A percentile compares a stretch with the other conserved stretches of the same genome.
Conservation (phyloP, 2,113 vertebrate genomes). For the Eudyptes chrysolophus region DNA sequence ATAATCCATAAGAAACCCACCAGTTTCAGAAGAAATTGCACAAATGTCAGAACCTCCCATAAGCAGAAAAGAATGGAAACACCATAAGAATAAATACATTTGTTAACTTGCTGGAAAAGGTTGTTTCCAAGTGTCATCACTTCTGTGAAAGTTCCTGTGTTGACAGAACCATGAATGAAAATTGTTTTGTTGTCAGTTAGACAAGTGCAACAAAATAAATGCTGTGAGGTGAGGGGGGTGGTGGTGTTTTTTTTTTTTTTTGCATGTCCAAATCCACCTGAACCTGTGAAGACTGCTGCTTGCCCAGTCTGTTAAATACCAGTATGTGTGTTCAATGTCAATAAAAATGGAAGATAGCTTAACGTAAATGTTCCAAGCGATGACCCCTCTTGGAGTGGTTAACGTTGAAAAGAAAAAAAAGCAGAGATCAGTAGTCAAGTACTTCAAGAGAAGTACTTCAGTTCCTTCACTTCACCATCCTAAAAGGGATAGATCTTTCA, state of each 20-base stretch:
- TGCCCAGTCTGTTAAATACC: not conserved
- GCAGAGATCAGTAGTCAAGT: not conserved
- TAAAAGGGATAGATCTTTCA: not conserved
- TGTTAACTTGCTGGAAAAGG: not conserved
- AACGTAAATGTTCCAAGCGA: not conserved
- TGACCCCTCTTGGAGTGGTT: not conserved
- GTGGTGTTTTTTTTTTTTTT: not conserved
- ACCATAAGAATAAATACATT: not conserved
- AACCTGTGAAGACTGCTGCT: not conserved
- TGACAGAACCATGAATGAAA: not conserved
- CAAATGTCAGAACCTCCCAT: not conserved
- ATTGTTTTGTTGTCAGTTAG: not conserved
- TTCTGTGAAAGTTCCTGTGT: not conserved
- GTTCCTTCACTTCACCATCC: not conserved
- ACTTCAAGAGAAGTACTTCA: not conserved
- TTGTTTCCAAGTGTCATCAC: not conserved
- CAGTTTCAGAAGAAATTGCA: not conserved
- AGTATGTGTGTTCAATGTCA: not conserved
- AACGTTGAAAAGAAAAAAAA: not conserved
- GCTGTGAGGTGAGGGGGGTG: not conserved
- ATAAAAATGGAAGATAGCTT: not conserved
- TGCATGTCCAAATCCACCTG: not conserved
- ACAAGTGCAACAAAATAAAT: not conserved
- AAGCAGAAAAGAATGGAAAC: not conserved
- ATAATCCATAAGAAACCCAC: not conserved